Conservation (phyloP, 1,140 invertebrate species). For the Hormaphis cornu region DNA sequence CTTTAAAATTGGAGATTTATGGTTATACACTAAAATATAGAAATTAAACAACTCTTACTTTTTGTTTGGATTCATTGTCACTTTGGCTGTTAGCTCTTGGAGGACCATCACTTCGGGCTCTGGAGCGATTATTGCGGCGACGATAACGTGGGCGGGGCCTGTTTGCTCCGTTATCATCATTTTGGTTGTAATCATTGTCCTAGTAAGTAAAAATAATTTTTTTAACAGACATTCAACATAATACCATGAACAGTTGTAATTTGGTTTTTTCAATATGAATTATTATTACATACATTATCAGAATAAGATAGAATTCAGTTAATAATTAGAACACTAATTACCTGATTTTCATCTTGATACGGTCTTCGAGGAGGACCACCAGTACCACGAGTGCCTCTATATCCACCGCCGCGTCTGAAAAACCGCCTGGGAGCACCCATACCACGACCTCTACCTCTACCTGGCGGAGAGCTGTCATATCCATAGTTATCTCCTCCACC, state of each 20-base stretch:
- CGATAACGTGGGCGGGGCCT: slow-evolving; percentile 18
- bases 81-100: slow-evolving; percentile 20
- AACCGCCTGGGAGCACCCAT: slow-evolving; percentile 23
- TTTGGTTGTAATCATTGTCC: slow-evolving; percentile 26
- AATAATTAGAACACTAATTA: too few species aligned
- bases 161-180: slow-evolving; percentile 19
- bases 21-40: too few species aligned
- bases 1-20: too few species aligned
- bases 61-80: slow-evolving; percentile 29
- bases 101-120: slow-evolving; percentile 27
- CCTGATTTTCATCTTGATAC: slow-evolving; percentile 28
- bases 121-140: slow-evolving; percentile 9
- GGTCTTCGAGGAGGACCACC: slow-evolving; percentile 21
- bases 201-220: background rate
- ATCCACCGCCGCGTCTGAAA: slow-evolving; percentile 1
- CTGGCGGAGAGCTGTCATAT: slow-evolving; percentile 32
- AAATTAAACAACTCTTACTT: too few species aligned
- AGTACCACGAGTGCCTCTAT: slow-evolving; percentile 7
- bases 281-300: background rate
- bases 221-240: too few species aligned
- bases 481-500: slow-evolving; percentile 29
- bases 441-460: slow-evolving; percentile 31
- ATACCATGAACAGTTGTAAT: too few species aligned
- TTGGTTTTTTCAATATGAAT: background rate
- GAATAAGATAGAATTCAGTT: too few species aligned